Evolutionary conservation across 2,113 vertebrate genomes (phyloP).

Genomic region (Nycticryphes semicollaris): DNA sequence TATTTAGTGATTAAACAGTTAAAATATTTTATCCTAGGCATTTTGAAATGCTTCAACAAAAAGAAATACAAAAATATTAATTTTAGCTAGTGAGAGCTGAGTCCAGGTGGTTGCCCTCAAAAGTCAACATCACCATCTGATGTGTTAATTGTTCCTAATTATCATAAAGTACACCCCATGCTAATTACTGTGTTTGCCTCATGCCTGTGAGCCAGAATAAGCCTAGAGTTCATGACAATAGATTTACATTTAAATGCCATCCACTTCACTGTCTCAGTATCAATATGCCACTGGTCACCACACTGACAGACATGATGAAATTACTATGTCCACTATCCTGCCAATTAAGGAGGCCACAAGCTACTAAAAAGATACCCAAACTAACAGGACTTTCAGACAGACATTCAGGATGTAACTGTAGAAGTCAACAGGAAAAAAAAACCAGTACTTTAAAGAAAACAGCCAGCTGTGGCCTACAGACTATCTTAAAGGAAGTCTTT

Average conservation of each 20-base stretch:
- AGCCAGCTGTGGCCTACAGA: neutral
- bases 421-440: neutral
- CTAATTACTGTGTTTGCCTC: slow-evolving; percentile 34
- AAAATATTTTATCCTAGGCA: neutral
- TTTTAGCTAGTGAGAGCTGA: neutral
- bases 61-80: neutral
- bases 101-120: slow-evolving; percentile 44
- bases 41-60: neutral
- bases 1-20: neutral
- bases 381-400: neutral
- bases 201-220: neutral
- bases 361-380: neutral
- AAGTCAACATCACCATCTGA: slow-evolving; percentile 65
- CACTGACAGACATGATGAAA: neutral
- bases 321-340: neutral
- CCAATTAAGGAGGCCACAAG: neutral
- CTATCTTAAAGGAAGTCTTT: neutral
- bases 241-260: neutral
- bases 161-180: slow-evolving; percentile 1
- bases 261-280: neutral
- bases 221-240: neutral
- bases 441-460: neutral
- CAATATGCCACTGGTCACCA: neutral
- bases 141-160: slow-evolving; percentile 42
- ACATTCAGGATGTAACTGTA: neutral